Base-by-base conservation (phyloP, 1,140 invertebrate species). In the Copidosoma floridanum region DNA sequence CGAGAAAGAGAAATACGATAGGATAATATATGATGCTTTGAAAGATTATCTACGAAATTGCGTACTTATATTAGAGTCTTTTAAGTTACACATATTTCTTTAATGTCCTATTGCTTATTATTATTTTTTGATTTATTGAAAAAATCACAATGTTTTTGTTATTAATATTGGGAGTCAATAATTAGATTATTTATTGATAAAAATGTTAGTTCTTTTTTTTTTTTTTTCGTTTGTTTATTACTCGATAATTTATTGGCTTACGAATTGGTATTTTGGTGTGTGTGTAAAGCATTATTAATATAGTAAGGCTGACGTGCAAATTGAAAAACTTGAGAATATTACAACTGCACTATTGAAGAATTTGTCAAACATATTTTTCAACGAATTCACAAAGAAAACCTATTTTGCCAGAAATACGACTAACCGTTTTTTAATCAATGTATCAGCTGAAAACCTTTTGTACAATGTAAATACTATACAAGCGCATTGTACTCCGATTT, bases 391-490 rank as follows among this genome's bases (percentile, higher is more conserved):
- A 40, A 40, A 43, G 35, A 51, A n/a, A n/a, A 58, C 24, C 10
- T 40, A 50, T 51, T 27, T 51, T 58, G 20, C 38, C n/a, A n/a
- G n/a, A n/a, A n/a, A n/a, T n/a, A n/a, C n/a, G n/a, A n/a, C n/a
- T n/a, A n/a, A n/a, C n/a, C n/a, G n/a, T n/a, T n/a, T n/a, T n/a
- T n/a, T n/a, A n/a, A n/a, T n/a, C n/a, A n/a, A n/a, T n/a, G n/a
- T n/a, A n/a, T n/a, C n/a, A n/a, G n/a, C n/a, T n/a, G 27, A 48
- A 38, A 48, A 40, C 10, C 14, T 38, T 61, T 61, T 48, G 12
- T 55, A 61, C 26, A 46, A 48, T 61, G 59, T 61, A 61, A 55
- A 61, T 61, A 61, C n/a, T 27, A 14, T n/a, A 32, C 29, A 29
- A 21, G 40, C 26, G 32, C 27, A 54, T 61, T 48, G 32, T 54